phyloP scores from a whole-genome alignment of 2,113 vertebrate genomes.

The Addax nasomaculatus region DNA sequence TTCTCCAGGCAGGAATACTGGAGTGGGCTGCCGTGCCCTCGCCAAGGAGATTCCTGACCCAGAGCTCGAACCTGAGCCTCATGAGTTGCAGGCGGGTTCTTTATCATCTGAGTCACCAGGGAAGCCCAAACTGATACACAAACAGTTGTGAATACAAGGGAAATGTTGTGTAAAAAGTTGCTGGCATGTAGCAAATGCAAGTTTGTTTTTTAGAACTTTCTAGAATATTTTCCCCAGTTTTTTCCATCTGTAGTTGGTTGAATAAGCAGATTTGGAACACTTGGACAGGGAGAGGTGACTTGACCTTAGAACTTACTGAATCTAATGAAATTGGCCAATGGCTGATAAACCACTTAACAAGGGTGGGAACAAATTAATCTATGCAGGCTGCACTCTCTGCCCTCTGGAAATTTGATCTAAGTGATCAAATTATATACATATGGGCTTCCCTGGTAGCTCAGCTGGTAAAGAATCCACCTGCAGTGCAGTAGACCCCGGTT shows the following conservation, averaged over 20 bases:
- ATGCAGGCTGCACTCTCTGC: not conserved
- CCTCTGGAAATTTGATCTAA: not conserved
- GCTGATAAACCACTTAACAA: not conserved
- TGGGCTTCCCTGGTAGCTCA: not conserved
- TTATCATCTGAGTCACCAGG: not conserved
- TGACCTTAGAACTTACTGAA: not conserved
- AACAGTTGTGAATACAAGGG: not conserved
- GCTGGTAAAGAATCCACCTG: not conserved
- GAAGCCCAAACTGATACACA: not conserved
- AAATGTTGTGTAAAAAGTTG: not conserved
- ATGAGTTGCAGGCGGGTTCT: not conserved
- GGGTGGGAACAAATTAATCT: not conserved
- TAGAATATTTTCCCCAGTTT: not conserved
- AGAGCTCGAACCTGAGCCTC: not conserved
- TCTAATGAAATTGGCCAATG: not conserved
- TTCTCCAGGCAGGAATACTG: not conserved
- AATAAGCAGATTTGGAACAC: not conserved
- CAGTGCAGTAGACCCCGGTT: not conserved
- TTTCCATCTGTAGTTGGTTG: not conserved
- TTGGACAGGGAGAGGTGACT: not conserved
- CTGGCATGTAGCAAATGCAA: not conserved
- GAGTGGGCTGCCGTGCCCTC: not conserved
- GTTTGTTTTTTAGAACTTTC: not conserved
- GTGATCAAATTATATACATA: not conserved
- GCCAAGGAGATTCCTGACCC: not conserved